Evolutionary conservation across 2,113 vertebrate genomes (phyloP).

Genomic region (Pachyramphus minor): DNA sequence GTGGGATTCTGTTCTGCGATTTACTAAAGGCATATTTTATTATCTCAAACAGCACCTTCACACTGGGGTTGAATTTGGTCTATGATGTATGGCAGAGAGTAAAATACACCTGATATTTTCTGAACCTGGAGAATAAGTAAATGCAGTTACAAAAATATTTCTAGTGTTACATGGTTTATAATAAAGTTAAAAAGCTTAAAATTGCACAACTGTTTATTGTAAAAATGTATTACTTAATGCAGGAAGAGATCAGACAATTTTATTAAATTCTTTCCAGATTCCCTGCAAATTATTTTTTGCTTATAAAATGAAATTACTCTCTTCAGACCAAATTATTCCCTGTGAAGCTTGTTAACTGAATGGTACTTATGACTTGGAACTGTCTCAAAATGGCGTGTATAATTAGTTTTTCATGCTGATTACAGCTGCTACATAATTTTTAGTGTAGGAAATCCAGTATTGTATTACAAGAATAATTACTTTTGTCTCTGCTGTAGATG

Average conservation of each 20-base stretch:
- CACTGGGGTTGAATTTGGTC: not conserved
- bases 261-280: slow-evolving; percentile 20
- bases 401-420: not conserved
- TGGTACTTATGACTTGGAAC: not conserved
- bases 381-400: not conserved
- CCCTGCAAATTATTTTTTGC: not conserved
- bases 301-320: not conserved
- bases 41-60: not conserved
- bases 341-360: not conserved
- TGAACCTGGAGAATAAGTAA: not conserved
- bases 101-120: not conserved
- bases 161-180: not conserved
- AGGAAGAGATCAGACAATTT: not conserved
- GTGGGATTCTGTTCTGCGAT: not conserved
- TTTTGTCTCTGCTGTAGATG: not conserved
- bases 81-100: not conserved
- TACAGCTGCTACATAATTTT: not conserved
- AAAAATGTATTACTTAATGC: not conserved
- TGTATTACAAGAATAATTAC: not conserved
- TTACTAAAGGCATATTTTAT: not conserved
- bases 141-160: not conserved
- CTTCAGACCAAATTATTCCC: not conserved
- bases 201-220: not conserved
- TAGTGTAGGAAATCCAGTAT: not conserved
- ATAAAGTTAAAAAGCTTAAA: not conserved